These are phyloP conservation scores for Nomia melanderi DNA, from an alignment of 1,140 invertebrate species.

Conservation along the genomic window DNA sequence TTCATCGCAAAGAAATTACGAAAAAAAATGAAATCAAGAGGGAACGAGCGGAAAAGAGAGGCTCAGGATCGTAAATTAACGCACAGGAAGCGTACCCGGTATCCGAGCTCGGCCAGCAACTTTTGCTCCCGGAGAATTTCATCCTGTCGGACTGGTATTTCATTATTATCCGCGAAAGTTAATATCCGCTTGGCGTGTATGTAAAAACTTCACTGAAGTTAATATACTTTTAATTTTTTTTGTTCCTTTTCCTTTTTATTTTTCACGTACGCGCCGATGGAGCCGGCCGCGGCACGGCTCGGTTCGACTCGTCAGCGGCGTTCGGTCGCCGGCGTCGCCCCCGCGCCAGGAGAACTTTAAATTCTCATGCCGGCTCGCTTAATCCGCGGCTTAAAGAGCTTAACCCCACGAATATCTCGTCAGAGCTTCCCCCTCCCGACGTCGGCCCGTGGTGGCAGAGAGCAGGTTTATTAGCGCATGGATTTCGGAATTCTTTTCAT, in stretches of 20 bases:
- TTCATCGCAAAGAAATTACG: no score
- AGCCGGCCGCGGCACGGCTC: not conserved
- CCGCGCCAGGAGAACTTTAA: conserved; percentile 75
- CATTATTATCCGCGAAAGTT: conserved; percentile 36
- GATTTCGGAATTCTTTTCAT: conserved; percentile 82
- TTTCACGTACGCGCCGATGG: conserved; percentile 28
- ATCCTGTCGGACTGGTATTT: conserved; percentile 24
- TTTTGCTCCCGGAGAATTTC: conserved; percentile 1
- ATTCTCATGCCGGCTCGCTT: conserved; percentile 77
- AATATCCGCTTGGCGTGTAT: conserved; percentile 17
- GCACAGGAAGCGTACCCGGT: not conserved
- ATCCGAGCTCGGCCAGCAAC: not conserved
- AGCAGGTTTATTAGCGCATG: conserved; percentile 81
- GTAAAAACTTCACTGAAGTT: conserved; percentile 38
- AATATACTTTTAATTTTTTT: conserved; percentile 54
- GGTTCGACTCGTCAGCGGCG: conserved; percentile 37
- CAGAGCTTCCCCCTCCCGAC: conserved; percentile 62
- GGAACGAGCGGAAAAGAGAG: not conserved
- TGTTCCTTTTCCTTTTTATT: no score
- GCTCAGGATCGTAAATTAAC: conserved; percentile 7
- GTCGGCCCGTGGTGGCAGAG: conserved; percentile 65
- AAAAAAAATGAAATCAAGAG: not conserved
- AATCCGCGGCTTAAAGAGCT: conserved; percentile 79
- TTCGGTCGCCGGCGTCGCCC: not conserved
- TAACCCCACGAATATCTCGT: conserved; percentile 80